A percentile compares a stretch with the other conserved stretches of the same genome.
phyloP scores from a whole-genome alignment of 2,797 vertebrate species.

The Chelon auratus region DNA sequence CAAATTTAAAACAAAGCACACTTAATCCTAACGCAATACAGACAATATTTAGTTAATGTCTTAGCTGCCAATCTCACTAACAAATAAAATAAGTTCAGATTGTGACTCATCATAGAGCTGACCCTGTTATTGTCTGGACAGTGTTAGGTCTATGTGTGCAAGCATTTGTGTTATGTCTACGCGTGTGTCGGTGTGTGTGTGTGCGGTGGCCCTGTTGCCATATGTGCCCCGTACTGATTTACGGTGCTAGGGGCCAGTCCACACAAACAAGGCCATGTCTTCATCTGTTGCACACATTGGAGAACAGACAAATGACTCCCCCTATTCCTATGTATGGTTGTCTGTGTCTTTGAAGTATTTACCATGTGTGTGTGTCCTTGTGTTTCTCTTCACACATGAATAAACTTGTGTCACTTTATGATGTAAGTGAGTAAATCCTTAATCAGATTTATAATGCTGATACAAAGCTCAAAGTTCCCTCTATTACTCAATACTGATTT shows the following conservation, averaged over 20 bases:
- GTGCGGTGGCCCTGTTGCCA: conserved; percentile 60
- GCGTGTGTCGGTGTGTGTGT: conserved; percentile 43
- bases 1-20: background rate
- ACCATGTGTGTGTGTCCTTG: background rate
- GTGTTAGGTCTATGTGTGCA: conserved; percentile 53
- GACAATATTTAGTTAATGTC: conserved; percentile 7
- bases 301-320: conserved; percentile 48
- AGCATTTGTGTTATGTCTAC: conserved; percentile 62
- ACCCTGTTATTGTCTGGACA: conserved; percentile 57
- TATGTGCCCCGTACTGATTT: conserved; percentile 80
- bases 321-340: conserved; percentile 25
- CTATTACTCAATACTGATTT: conserved; percentile 24
- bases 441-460: conserved; percentile 42
- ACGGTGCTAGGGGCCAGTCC: conserved; percentile 73
- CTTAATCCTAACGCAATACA: background rate
- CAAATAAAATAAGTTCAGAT: conserved; percentile 34
- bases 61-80: conserved; percentile 3
- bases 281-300: conserved; percentile 79
- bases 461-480: conserved; percentile 61
- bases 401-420: conserved; percentile 9
- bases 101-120: conserved; percentile 49
- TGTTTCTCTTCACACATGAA: conserved; percentile 21
- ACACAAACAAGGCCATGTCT: conserved; percentile 76
- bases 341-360: conserved; percentile 6
- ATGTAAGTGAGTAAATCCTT: background rate